A percentile compares a stretch with the other conserved stretches of the same genome.
Conservation (phyloP, 2,113 vertebrate species). For the Stegostoma tigrinum region DNA sequence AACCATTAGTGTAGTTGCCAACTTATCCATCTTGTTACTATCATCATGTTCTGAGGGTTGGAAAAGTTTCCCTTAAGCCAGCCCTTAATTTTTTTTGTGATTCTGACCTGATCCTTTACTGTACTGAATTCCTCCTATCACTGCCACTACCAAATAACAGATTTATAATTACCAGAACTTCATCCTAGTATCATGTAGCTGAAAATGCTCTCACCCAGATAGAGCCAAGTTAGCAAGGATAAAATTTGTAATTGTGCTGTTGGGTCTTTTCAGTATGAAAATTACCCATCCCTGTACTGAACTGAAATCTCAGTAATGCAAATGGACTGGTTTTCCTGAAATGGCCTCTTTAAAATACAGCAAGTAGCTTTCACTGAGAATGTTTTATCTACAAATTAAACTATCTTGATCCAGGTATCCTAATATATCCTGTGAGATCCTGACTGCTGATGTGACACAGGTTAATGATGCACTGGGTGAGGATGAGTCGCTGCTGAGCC, state of each 20-base stretch:
- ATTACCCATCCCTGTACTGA: not conserved
- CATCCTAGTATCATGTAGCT: not conserved
- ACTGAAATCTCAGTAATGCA: not conserved
- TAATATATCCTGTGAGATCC: slow-evolving; percentile 59
- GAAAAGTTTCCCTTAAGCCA: not conserved
- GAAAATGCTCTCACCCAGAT: not conserved
- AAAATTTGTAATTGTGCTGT: not conserved
- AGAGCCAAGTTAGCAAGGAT: not conserved
- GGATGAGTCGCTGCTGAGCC: slow-evolving; percentile 53
- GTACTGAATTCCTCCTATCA: not conserved
- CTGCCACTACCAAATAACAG: not conserved
- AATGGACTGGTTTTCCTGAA: not conserved
- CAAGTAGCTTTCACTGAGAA: not conserved
- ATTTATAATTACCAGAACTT: not conserved
- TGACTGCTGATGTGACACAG: slow-evolving; percentile 57
- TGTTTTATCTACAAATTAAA: not conserved
- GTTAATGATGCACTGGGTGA: slow-evolving; percentile 58
- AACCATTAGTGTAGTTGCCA: not conserved
- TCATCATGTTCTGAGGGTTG: not conserved
- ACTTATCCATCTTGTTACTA: not conserved
- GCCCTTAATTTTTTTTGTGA: not conserved
- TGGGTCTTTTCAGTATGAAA: not conserved
- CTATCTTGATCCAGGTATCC: slow-evolving; percentile 49
- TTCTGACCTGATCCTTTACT: not conserved
- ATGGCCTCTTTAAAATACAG: not conserved